Evolutionary conservation across 2,888 invertebrate genomes (phyloP).

Genomic region (Nasonia oneida): DNA sequence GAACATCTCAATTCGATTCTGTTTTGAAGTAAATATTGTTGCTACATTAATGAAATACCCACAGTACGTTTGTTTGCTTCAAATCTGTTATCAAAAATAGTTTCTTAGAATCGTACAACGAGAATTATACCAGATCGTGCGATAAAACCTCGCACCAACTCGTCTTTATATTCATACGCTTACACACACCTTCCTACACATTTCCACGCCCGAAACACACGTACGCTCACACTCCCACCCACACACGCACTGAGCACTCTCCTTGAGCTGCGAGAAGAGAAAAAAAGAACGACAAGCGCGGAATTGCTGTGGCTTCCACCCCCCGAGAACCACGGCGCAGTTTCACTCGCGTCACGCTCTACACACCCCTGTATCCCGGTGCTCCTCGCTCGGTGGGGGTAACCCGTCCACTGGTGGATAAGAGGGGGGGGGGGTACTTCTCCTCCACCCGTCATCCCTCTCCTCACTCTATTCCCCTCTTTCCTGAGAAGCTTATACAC

Average conservation of each 20-base stretch:
- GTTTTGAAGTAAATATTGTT: neutral
- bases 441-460: neutral
- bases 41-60: neutral
- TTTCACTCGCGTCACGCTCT: neutral
- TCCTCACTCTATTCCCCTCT: constrained; percentile 8
- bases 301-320: constrained; percentile 56
- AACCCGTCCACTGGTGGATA: neutral
- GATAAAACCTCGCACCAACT: neutral
- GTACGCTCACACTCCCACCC: neutral
- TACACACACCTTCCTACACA: neutral
- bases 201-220: neutral
- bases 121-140: neutral
- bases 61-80: neutral
- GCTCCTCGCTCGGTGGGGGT: neutral
- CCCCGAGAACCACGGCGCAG: neutral
- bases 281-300: constrained; percentile 13
- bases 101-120: no score
- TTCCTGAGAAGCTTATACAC: constrained; percentile 51
- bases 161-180: constrained; percentile 1
- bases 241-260: neutral
- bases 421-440: constrained; percentile 2
- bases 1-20: neutral
- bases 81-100: no score
- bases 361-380: neutral
- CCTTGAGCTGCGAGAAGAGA: constrained; percentile 24